These are phyloP conservation scores for Austrofundulus limnaeus DNA, from an alignment of 2,113 vertebrate species.

Conservation along the genomic window DNA sequence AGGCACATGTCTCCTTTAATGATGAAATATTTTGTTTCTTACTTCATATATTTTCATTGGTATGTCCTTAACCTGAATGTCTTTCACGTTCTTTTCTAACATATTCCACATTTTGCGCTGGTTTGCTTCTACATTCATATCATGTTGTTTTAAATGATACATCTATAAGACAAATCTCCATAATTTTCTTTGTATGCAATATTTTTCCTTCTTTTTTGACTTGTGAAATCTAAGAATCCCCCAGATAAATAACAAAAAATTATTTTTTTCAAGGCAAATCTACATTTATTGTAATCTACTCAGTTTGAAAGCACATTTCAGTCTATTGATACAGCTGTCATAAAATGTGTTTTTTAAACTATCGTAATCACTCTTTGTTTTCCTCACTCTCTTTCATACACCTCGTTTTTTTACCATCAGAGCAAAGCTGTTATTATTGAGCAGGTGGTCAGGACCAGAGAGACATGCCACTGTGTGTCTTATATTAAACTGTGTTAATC, in stretches of 20 bases:
- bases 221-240: constrained; percentile 32
- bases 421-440: constrained; percentile 56
- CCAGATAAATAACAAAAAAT: constrained; percentile 26
- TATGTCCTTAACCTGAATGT: too few relatives aligned
- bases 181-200: background rate
- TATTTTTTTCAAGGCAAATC: constrained; percentile 37
- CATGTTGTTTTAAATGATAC: too few relatives aligned
- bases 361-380: constrained; percentile 32
- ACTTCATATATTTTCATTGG: too few relatives aligned
- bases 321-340: constrained; percentile 40
- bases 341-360: constrained; percentile 18
- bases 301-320: constrained; percentile 50
- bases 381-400: constrained; percentile 13
- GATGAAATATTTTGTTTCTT: too few relatives aligned
- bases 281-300: constrained; percentile 43
- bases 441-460: constrained; percentile 64
- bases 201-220: background rate
- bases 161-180: too few relatives aligned
- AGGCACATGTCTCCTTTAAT: too few relatives aligned
- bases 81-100: too few relatives aligned
- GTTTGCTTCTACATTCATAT: too few relatives aligned
- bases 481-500: constrained; percentile 66
- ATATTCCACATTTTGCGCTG: too few relatives aligned
- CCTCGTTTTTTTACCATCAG: constrained; percentile 27
- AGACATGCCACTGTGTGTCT: constrained; percentile 43